phyloP scores from a whole-genome alignment of 2,888 invertebrate species.

The Aspidiotus rigidus region DNA sequence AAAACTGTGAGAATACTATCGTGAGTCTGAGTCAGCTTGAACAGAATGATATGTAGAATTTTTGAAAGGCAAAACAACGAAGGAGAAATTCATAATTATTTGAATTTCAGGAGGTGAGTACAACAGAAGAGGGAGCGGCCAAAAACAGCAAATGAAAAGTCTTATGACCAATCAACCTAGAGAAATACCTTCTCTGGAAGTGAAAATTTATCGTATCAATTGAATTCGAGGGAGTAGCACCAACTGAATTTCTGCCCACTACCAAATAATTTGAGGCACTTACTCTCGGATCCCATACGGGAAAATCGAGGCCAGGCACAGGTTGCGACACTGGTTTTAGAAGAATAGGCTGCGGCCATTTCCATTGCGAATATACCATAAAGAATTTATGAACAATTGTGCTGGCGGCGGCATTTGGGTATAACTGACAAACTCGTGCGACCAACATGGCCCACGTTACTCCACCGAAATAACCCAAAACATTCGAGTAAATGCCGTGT shows the following conservation, averaged over 20 bases:
- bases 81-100: too few relatives aligned
- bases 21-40: too few relatives aligned
- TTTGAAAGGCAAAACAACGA: too few relatives aligned
- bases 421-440: slow-evolving; percentile 93
- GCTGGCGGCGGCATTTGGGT: slow-evolving; percentile 91
- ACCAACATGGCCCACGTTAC: slow-evolving; percentile 99
- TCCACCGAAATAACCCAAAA: slow-evolving; percentile 92
- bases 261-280: slow-evolving; percentile 40
- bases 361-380: slow-evolving; percentile 95
- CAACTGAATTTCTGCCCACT: neutral
- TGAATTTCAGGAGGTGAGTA: too few relatives aligned
- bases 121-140: too few relatives aligned
- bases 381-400: slow-evolving; percentile 97
- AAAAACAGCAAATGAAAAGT: too few relatives aligned
- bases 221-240: neutral
- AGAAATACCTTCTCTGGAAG: too few relatives aligned
- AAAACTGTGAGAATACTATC: too few relatives aligned
- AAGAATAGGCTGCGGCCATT: slow-evolving; percentile 97
- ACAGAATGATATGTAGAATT: too few relatives aligned
- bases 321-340: slow-evolving; percentile 71
- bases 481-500: slow-evolving; percentile 97
- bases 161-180: too few relatives aligned
- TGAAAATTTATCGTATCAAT: too few relatives aligned
- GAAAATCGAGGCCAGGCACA: slow-evolving; percentile 76
- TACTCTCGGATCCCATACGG: slow-evolving; percentile 95